Base-by-base conservation (phyloP, 2,888 invertebrate species). In the Chalcosyrphus nemorum region DNA sequence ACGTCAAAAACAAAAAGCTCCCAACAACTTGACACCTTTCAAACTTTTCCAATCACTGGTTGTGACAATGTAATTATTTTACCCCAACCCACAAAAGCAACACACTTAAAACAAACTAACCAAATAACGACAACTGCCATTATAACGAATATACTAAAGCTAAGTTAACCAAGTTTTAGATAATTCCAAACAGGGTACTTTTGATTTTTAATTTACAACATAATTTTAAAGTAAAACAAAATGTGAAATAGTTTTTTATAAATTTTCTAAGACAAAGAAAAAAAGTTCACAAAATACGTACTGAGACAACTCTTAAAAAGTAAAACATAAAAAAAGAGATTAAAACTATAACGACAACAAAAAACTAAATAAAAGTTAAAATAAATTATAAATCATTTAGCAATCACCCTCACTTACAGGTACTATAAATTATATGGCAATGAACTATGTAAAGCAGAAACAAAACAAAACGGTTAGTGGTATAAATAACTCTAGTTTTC, bases 71-170 rank as follows among this genome's bases (percentile, higher is more conserved):
- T 52, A 32, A 59, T 56, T 21, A 35, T 29, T 63, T 54, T 66
- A 27, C 5, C 13, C 43, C 24, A 15, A n/a, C n/a, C n/a, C 57
- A 54, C 57, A 59, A 35, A 56, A 47, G 59, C n/a, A 17, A 38
- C 17, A 2, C 21, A 50, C 13, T n/a, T n/a, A 29, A 21, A 17
- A 59, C 3, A 50, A 66, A 68, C 78, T 72, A 72, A 68, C 72
- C 59, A 78, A 82, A 82, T 38, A 50, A 59, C 32, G 70, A 80
- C 52, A 75, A 84, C 84, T 84, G 84, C 84, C 84, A 84, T 84
- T 74, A 21, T 15, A n/a, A 77, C 38, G 21, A 38, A 38, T 38
- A 63, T 45, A 63, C 61, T 59, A 57, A 63, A 56, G 61, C 50
- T n/a, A n/a, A n/a, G 11, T 17, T 5, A 57, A 66, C 41, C 32